Evolutionary conservation across 2,888 invertebrate genomes (phyloP), one percentile per base, ranked within the genome.

Genomic region (Hymenopus coronatus): DNA sequence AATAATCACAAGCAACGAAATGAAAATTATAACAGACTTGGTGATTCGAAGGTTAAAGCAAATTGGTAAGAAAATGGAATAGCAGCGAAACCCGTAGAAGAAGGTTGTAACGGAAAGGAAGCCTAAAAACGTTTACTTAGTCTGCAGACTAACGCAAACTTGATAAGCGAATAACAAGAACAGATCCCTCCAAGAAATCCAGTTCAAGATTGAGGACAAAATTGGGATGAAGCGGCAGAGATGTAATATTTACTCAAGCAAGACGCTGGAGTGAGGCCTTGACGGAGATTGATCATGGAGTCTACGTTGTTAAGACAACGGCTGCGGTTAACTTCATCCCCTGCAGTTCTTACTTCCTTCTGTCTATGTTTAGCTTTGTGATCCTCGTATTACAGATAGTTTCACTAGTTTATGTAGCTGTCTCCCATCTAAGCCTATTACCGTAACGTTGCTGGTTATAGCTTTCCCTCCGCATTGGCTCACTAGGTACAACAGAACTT

Each of bases 231-330:
- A 85, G 85, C 27, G 12, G 28, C 25, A 83, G 83, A 83, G 83
- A 28, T 27, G 85, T 85, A 46, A 12, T 85, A 85, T 85, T 85
- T 85, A 85, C 85, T 27, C 27, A 85, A 40, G 46, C 25, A 85
- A 46, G 54, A 85, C 54, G 54, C 54, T 70, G 3, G 54, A 85
- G 9, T 20, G 85, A 25, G 85, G 85, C 40, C 85, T 84, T 85
- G 85, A 85, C 85, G 46, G 40, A 85, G 85, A 85, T 85, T 85
- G 85, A 85, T 85, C 85, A 46, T 85, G 85, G 28, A 15, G 40
- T 46, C 40, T 54, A 54, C 54, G 15, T 70, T 70, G 54, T 70
- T 70, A 70, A 70, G 54, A 70, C 54, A 70, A 70, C 54, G 54
- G 54, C 20, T 20, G 54, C 25, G 25, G 54, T 70, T 40, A 70